Base-by-base conservation (phyloP, 2,888 invertebrate species). In the Chymomyza caudatula region DNA sequence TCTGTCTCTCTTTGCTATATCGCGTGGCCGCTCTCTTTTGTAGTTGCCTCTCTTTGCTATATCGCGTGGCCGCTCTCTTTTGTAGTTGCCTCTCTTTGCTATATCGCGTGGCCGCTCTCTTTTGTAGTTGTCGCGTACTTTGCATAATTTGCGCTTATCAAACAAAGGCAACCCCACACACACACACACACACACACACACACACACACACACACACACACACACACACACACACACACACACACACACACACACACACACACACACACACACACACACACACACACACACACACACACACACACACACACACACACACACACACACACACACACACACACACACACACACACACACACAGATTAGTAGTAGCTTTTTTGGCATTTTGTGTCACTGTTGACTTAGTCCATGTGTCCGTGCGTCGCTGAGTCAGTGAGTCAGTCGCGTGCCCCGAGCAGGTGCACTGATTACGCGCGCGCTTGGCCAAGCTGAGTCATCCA, bases 381-480 rank as follows among this genome's bases (percentile, higher is more conserved):
- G 29, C 11, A 11, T 37, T 37, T 37, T 11, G 29, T 37, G 29
- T 11, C 29, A 11, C 29, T 13, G 4, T 8, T 37, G 29, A 37
- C 11, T 37, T 8, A 8, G 29, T 37, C 11, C 29, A 8, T 37
- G 29, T 11, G 29, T 11, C 11, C 3, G 29, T 37, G 76, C 68
- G 74, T 68, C 61, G 61, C 66, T 77, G 78, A 69, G 68, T 73
- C 76, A 76, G 67, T 47, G 25, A 61, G 64, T 63, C 69, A 29
- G 79, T 81, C 79, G 77, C 79, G 77, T 80, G 79, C 74, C 75
- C 53, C 29, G 68, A 63, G 67, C 74, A 75, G 74, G 74, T 75
- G 74, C 74, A 74, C 74, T 74, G 74, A 74, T 74, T 74, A 67
- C 74, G 63, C 73, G 67, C 56, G 67, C 74, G 63, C 73, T 67